Base-by-base conservation (phyloP, 2,113 vertebrate species). In the Xenopus laevis region DNA sequence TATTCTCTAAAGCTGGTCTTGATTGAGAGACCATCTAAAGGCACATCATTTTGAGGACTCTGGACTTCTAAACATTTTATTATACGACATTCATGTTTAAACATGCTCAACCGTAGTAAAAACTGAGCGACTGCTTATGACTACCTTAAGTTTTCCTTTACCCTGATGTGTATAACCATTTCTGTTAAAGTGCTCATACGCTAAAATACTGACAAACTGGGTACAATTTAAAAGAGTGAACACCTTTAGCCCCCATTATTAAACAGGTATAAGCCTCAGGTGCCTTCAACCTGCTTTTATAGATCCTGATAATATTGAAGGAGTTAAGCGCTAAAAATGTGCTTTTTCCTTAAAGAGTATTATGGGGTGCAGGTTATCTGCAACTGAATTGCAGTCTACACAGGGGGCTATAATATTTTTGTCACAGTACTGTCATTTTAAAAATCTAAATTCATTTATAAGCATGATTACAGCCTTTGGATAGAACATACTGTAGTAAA, bases 381-480 rank as follows among this genome's bases (percentile, higher is more conserved):
- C 17, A 57, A 33, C 23, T 53, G 16, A 58, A 69, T 40, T 44
- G 52, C 50, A 3, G n/a, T 10, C 12, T 21, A 70, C 30, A 59
- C 16, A 20, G 11, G 30, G 33, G 33, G 2, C 33, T 40, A 40
- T 40, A 40, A 40, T 40, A 40, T 40, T 40, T 40, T 40, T 40
- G 33, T 40, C 33, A 40, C 33, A 40, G 33, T 40, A 1, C 33
- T 40, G 53, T 20, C n/a, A 58, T 57, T 53, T 62, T 50, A 50
- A 13, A 17, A 60, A 27, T 71, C 10, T 4, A n/a, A 17, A 20
- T 20, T 71, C 21, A 33, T 16, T 16, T 60, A 60, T n/a, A 7
- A 13, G 55, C 52, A 70, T 40, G 33, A 40, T 72, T 55, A 55
- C 60, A 73, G 15, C 65, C 46, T 65, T 71, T 65, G 9, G 40